Evolutionary conservation across 2,888 invertebrate species (phyloP).

Genomic region (Dasypolia templi): DNA sequence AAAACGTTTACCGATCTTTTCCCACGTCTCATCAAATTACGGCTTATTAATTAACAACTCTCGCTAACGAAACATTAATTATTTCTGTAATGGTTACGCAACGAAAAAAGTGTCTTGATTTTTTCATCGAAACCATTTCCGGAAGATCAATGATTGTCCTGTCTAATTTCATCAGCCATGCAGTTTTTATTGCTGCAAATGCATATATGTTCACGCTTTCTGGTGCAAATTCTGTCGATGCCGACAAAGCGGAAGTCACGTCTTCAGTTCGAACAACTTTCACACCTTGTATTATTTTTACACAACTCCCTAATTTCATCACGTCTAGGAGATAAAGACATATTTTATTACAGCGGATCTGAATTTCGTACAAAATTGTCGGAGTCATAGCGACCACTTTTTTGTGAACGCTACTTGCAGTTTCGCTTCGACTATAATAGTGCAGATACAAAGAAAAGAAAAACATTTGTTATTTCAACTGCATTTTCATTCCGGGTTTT

Average conservation of each 20-base stretch:
- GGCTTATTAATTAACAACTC: conserved; percentile 57
- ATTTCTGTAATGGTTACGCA: conserved; percentile 33
- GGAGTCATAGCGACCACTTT: conserved; percentile 30
- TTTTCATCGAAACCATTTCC: conserved; percentile 31
- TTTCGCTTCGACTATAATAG: conserved; percentile 54
- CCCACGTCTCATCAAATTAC: conserved; percentile 55
- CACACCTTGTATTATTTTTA: conserved; percentile 67
- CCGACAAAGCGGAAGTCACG: conserved; percentile 69
- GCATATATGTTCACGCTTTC: conserved; percentile 53
- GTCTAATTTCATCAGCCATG: conserved; percentile 57
- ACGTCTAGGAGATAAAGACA: conserved; percentile 70
- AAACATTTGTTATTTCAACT: conserved; percentile 55
- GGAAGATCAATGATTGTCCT: conserved; percentile 50
- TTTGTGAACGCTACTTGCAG: conserved; percentile 52
- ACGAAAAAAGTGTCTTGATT: conserved; percentile 27
- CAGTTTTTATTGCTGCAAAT: conserved; percentile 54
- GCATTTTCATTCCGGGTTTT: conserved; percentile 60
- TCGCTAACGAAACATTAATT: conserved; percentile 47
- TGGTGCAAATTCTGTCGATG: conserved; percentile 46
- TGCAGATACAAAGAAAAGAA: conserved; percentile 47
- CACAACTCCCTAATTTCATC: conserved; percentile 67
- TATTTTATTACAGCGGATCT: conserved; percentile 68
- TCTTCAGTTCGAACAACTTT: conserved; percentile 66
- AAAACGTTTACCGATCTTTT: conserved; percentile 43
- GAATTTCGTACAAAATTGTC: conserved; percentile 54